Percentiles rank a stretch among this genome's conserved stretches.
phyloP scores from a whole-genome alignment of 2,797 vertebrate genomes.

The Protosalanx chinensis region DNA sequence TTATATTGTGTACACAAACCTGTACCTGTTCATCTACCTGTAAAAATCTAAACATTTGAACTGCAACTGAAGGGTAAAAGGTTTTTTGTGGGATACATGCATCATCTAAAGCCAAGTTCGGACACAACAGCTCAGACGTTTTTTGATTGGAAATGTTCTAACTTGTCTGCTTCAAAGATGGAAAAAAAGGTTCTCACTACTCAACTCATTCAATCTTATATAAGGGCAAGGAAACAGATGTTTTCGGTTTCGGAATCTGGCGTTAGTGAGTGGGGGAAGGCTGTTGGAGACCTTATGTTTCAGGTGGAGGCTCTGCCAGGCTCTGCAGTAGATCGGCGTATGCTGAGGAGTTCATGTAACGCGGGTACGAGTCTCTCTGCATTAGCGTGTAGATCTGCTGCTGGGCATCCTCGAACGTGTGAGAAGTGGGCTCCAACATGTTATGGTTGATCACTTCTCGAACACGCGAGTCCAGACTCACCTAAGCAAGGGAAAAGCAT shows the following conservation, averaged over 20 bases:
- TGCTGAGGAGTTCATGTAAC: constrained; percentile 88
- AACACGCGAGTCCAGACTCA: constrained; percentile 93
- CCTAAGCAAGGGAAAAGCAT: constrained; percentile 68
- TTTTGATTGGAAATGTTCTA: no score
- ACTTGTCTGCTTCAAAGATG: no score
- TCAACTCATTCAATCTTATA: no score
- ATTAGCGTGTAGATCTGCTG: constrained; percentile 98
- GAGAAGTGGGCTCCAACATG: constrained; percentile 91
- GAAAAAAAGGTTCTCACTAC: no score
- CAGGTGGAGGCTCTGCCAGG: constrained; percentile 61
- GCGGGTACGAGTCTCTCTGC: constrained; percentile 98
- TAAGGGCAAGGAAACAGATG: no score
- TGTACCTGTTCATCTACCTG: constrained; percentile 54
- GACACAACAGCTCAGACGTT: background rate
- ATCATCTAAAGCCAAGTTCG: constrained; percentile 33
- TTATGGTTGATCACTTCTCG: constrained; percentile 93
- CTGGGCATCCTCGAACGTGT: constrained; percentile 94
- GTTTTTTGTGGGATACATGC: constrained; percentile 54
- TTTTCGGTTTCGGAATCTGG: background rate
- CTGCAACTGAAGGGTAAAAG: constrained; percentile 42
- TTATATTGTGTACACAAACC: constrained; percentile 57
- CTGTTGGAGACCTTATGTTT: constrained; percentile 55
- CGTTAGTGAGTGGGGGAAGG: constrained; percentile 41
- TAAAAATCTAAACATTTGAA: constrained; percentile 33
- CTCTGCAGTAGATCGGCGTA: constrained; percentile 85